Conservation (phyloP, 2,113 vertebrate species). For the Todiramphus saurophagus region DNA sequence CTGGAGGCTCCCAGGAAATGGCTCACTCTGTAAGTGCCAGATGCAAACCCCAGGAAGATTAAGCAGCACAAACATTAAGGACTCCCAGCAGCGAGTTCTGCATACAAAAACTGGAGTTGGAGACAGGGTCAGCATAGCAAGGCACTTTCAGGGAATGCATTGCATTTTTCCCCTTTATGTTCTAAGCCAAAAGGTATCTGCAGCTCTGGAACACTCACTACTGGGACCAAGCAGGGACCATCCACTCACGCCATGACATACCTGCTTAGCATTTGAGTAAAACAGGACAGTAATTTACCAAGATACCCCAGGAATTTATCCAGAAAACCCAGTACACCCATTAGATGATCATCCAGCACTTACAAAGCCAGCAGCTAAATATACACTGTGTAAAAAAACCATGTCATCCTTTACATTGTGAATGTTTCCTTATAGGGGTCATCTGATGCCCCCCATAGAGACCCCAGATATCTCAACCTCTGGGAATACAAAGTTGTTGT, state of each 20-base stretch:
- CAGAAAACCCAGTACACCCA: neutral
- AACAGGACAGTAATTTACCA: neutral
- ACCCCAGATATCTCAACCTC: neutral
- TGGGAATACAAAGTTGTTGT: neutral
- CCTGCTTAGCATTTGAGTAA: neutral
- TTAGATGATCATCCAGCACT: neutral
- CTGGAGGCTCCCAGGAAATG: neutral
- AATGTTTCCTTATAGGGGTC: no score
- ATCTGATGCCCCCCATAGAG: neutral
- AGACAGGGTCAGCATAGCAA: neutral
- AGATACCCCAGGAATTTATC: neutral
- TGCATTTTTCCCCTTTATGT: neutral
- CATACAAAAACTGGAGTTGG: neutral
- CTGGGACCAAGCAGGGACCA: neutral
- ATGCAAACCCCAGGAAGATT: neutral
- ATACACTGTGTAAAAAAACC: neutral
- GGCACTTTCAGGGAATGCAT: neutral
- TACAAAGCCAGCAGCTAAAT: neutral
- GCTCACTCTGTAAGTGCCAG: rapidly evolving
- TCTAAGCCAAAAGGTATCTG: neutral
- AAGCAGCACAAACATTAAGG: neutral
- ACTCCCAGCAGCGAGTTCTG: neutral
- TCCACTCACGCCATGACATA: rapidly evolving
- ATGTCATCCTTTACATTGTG: rapidly evolving
- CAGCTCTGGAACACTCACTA: neutral